A percentile compares a stretch with the other conserved stretches of the same genome.
phyloP scores from a whole-genome alignment of 2,888 invertebrate genomes.

The Tenodera sinensis region DNA sequence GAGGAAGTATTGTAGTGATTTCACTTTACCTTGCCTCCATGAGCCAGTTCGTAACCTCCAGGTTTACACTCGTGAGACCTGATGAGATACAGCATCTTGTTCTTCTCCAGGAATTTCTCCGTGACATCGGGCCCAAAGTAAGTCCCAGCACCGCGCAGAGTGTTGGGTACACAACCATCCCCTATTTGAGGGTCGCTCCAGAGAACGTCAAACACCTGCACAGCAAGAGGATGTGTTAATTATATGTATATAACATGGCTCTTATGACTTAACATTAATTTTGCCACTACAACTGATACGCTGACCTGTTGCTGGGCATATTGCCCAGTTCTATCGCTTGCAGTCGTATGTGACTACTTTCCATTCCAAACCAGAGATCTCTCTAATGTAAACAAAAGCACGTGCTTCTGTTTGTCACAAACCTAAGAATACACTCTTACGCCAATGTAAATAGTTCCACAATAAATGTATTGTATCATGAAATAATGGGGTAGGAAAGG shows the following conservation, averaged over 20 bases:
- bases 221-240: background rate
- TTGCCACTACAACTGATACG: too few species aligned
- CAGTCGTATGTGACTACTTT: too few species aligned
- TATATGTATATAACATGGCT: background rate
- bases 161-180: constrained; percentile 77
- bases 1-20: background rate
- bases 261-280: too few species aligned
- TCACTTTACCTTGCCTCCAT: constrained; percentile 59
- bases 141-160: constrained; percentile 83
- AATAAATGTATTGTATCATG: too few species aligned
- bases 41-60: constrained; percentile 85
- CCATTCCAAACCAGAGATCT: too few species aligned
- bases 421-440: too few species aligned
- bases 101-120: constrained; percentile 67
- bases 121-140: constrained; percentile 93
- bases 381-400: too few species aligned
- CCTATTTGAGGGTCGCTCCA: constrained; percentile 89
- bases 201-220: constrained; percentile 83
- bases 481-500: too few species aligned
- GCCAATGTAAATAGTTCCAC: too few species aligned
- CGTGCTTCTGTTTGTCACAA: too few species aligned
- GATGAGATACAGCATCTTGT: constrained; percentile 73
- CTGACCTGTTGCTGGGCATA: too few species aligned
- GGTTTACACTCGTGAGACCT: constrained; percentile 92
- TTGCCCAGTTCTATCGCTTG: too few species aligned